Conservation (phyloP, 2,888 invertebrate species). For the Drosophila phalerata region DNA sequence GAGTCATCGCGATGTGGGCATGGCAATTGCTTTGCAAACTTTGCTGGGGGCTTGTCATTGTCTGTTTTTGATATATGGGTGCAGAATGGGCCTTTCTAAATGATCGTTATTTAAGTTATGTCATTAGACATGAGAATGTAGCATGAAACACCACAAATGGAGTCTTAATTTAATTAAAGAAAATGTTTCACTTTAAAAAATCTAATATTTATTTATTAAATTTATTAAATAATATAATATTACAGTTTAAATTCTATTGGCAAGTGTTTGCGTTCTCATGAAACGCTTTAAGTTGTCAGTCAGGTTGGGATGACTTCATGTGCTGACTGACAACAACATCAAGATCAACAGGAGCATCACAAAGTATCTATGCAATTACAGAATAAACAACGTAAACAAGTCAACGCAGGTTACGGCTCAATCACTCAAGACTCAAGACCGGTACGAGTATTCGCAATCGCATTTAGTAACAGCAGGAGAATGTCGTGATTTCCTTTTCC, state of each 20-base stretch:
- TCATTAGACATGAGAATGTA: slow-evolving; percentile 2
- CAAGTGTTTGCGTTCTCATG: neutral
- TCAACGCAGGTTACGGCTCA: slow-evolving; percentile 71
- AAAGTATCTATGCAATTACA: slow-evolving; percentile 34
- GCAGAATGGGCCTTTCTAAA: slow-evolving; percentile 45
- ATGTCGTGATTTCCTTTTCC: slow-evolving; percentile 53
- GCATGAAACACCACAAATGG: neutral
- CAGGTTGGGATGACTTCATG: slow-evolving; percentile 44
- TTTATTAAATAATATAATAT: too few relatives aligned
- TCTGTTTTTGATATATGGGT: slow-evolving; percentile 71
- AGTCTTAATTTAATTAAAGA: too few relatives aligned
- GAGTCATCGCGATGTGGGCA: slow-evolving; percentile 47
- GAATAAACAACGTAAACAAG: slow-evolving; percentile 68
- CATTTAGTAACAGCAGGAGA: slow-evolving; percentile 29
- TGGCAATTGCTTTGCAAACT: slow-evolving; percentile 71
- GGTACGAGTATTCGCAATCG: slow-evolving; percentile 5
- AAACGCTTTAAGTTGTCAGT: neutral
- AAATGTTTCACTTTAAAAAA: too few relatives aligned
- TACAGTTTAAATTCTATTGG: neutral
- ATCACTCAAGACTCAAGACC: slow-evolving; percentile 66
- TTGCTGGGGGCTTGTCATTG: slow-evolving; percentile 54
- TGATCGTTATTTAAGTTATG: slow-evolving; percentile 30
- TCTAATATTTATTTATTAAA: too few relatives aligned
- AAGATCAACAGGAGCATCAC: slow-evolving; percentile 43
- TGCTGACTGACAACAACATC: slow-evolving; percentile 39